Evolutionary conservation across 2,888 invertebrate genomes (phyloP).

Genomic region (Fissipunctia ypsillon): DNA sequence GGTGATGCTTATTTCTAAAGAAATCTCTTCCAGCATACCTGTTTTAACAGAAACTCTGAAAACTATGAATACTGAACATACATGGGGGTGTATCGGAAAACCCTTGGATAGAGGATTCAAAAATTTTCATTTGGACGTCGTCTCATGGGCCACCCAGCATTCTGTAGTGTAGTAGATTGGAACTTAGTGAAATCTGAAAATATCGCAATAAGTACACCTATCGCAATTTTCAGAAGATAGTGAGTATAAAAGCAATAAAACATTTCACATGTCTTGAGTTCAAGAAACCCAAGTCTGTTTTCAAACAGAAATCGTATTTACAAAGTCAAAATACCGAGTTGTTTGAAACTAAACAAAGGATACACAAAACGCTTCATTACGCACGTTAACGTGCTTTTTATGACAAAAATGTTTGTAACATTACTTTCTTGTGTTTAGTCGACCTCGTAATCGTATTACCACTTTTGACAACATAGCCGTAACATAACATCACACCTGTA

Average conservation of each 20-base stretch:
- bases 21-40: too few species aligned
- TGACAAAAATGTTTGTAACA: slow-evolving; percentile 39
- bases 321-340: background rate
- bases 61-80: background rate
- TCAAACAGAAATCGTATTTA: background rate
- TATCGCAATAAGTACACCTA: too few species aligned
- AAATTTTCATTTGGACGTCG: background rate
- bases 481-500: background rate
- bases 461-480: background rate
- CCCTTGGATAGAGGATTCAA: background rate
- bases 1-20: too few species aligned
- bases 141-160: background rate
- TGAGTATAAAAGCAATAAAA: too few species aligned
- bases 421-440: slow-evolving; percentile 10
- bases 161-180: background rate
- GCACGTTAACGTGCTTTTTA: slow-evolving; percentile 26
- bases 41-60: background rate
- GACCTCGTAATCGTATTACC: background rate
- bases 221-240: background rate
- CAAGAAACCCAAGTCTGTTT: background rate
- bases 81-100: too few species aligned
- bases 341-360: slow-evolving; percentile 23
- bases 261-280: slow-evolving; percentile 2
- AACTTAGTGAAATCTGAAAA: background rate
- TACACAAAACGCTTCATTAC: slow-evolving; percentile 17